Base-by-base conservation (phyloP, 2,113 vertebrate genomes). In the Hoplias malabaricus region DNA sequence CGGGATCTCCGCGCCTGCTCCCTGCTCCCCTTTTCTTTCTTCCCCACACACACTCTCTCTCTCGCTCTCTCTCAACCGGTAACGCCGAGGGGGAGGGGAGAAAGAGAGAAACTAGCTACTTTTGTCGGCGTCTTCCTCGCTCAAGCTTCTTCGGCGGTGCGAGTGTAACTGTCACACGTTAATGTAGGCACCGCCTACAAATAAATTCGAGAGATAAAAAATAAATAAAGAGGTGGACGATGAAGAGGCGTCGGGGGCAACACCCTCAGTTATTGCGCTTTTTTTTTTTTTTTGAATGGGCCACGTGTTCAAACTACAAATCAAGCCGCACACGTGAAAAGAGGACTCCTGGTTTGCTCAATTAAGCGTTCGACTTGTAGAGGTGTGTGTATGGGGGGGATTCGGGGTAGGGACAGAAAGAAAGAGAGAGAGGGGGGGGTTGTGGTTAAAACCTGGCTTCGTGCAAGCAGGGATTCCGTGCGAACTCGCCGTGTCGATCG, bases 241-340 rank as follows among this genome's bases (percentile, higher is more conserved):
- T 10, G 4, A 4, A 10, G 19, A 5, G 16, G 16, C 5, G 16
- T 2, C 75, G 82, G 78, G 79, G 84, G 84, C 90, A 92, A 94
- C 92, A 92, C 89, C 88, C 93, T 90, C 92, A 85, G 91, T 93
- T 94, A 93, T 94, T 95, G 93, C 93, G 94, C 92, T 92, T 95
- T 96, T 53, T 40, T 34, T 31, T 43, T 43, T 59, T 42, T 34
- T 95, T 95, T 96, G 93, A 96, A 95, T 96, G 94, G 96, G 96
- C 96, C 96, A 98, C 96, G 96, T 97, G 96, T 97, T 98, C 96
- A 95, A 96, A 96, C 94, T 97, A 95, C 95, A 96, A 96, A 97
- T 98, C 94, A 98, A 93, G 93, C 90, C 19, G 93, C 93, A 95
- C 96, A 98, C 95, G 96, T 97, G 96, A 98, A 94, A 93, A 53